Evolutionary conservation across 2,797 vertebrate genomes (phyloP).

Genomic region (Hypotaenidia okinawae): DNA sequence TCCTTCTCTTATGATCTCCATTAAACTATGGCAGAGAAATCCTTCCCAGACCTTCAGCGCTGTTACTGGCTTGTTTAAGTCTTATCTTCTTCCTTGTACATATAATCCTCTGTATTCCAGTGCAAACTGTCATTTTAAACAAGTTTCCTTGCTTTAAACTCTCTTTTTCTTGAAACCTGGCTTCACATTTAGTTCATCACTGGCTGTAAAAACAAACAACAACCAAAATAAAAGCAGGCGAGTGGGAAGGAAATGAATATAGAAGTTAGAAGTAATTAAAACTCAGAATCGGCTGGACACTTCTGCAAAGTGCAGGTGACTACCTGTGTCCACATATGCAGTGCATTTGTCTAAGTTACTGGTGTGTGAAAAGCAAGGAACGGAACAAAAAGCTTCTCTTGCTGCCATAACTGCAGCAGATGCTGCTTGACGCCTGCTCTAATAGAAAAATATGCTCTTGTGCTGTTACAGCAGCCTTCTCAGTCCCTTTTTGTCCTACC

Average conservation of each 20-base stretch:
- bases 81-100: neutral
- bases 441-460: slow-evolving; percentile 6
- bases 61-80: neutral
- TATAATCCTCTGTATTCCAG: neutral
- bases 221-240: neutral
- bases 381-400: neutral
- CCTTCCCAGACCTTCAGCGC: neutral
- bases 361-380: slow-evolving; percentile 57
- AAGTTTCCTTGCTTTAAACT: neutral
- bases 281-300: slow-evolving; percentile 45
- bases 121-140: neutral
- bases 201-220: neutral
- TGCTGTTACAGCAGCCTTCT: neutral
- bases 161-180: neutral
- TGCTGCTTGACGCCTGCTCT: slow-evolving; percentile 39
- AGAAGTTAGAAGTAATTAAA: slow-evolving; percentile 60
- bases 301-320: slow-evolving; percentile 60
- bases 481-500: neutral
- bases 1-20: neutral
- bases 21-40: slow-evolving; percentile 26
- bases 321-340: slow-evolving; percentile 69
- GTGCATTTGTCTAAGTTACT: slow-evolving; percentile 55
- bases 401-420: slow-evolving; percentile 56
- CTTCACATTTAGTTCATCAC: neutral
- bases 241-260: slow-evolving; percentile 43